Conservation (phyloP, 1,140 invertebrate genomes). For the Sinonovacula constricta region DNA sequence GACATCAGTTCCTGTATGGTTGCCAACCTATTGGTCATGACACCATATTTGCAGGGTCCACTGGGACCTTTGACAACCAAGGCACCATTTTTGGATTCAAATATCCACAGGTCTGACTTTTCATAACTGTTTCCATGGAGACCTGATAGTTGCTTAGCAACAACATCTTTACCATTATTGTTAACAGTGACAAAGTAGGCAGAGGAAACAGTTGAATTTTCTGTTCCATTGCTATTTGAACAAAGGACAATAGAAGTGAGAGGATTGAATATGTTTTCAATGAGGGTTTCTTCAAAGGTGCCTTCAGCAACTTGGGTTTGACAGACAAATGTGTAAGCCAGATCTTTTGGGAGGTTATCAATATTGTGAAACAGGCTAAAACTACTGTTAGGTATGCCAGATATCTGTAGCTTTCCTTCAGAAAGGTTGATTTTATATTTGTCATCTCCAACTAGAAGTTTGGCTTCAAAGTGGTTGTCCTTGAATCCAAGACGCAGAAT, state of each 20-base stretch:
- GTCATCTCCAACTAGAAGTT: conserved; percentile 58
- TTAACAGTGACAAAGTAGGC: conserved; percentile 52
- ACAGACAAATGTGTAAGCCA: background rate
- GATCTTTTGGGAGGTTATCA: conserved; percentile 23
- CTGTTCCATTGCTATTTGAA: conserved; percentile 62
- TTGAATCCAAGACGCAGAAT: conserved; percentile 58
- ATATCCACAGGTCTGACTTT: conserved; percentile 56
- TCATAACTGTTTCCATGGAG: conserved; percentile 37
- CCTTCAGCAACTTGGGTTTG: conserved; percentile 53
- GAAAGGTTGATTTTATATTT: conserved; percentile 46
- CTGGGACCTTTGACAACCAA: conserved; percentile 54
- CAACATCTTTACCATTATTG: background rate
- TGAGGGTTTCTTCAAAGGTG: conserved; percentile 21
- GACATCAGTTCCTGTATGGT: background rate
- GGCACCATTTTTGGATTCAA: conserved; percentile 44
- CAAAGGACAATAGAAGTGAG: conserved; percentile 57
- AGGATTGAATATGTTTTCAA: conserved; percentile 34
- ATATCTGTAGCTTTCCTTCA: conserved; percentile 40
- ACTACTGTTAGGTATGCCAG: conserved; percentile 30
- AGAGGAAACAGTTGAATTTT: conserved; percentile 56
- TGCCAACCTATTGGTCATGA: conserved; percentile 54
- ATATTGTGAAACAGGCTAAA: conserved; percentile 63
- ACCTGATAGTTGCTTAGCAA: conserved; percentile 34
- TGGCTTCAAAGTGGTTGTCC: conserved; percentile 49
- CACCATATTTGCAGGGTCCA: conserved; percentile 61